These are phyloP conservation scores for Pseudopipra pipra DNA, from an alignment of 2,113 vertebrate genomes.

Conservation along the genomic window DNA sequence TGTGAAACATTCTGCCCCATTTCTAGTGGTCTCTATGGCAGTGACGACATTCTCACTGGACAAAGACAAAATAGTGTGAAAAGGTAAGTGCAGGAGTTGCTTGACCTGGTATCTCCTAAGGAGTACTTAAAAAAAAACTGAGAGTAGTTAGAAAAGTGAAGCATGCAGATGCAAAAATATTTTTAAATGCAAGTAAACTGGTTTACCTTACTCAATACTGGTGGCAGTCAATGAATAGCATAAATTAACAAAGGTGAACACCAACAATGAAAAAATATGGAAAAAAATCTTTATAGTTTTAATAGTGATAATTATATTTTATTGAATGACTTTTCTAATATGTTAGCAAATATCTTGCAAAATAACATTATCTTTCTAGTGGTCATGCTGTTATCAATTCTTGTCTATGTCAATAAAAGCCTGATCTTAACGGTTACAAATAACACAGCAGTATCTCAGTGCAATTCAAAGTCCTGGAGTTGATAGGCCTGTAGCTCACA, in stretches of 20 bases:
- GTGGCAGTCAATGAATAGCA: neutral
- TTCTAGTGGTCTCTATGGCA: neutral
- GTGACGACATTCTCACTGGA: neutral
- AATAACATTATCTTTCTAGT: neutral
- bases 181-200: neutral
- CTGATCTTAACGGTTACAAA: neutral
- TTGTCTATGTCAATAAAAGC: neutral
- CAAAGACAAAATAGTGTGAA: neutral
- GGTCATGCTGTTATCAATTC: neutral
- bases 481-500: neutral
- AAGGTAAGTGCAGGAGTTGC: neutral
- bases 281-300: neutral
- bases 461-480: neutral
- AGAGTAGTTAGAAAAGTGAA: neutral
- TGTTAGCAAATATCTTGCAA: neutral
- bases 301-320: neutral
- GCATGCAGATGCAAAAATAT: neutral
- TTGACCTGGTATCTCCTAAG: neutral
- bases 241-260: neutral
- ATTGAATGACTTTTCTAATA: neutral
- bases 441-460: neutral
- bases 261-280: neutral
- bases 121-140: neutral
- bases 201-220: neutral
- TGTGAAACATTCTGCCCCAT: constrained; percentile 12